Conservation (phyloP, 2,797 vertebrate species). For the Allenopithecus nigroviridis region DNA sequence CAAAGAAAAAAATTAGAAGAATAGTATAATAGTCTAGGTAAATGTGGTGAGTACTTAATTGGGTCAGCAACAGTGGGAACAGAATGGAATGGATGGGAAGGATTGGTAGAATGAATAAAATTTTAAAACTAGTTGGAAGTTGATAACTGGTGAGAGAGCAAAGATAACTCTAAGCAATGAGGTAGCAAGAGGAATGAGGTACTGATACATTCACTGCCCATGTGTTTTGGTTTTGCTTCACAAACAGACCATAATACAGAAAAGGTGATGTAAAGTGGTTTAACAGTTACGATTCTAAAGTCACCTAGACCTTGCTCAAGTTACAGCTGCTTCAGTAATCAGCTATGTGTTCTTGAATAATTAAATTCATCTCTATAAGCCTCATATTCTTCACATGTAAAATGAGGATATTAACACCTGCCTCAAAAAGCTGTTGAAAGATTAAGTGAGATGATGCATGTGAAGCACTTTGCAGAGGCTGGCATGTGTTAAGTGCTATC, state of each 20-base stretch:
- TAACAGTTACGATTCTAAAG: background rate
- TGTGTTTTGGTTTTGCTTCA: background rate
- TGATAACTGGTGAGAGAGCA: background rate
- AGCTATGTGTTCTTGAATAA: background rate
- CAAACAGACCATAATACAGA: background rate
- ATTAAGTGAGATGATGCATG: background rate
- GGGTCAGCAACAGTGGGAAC: background rate
- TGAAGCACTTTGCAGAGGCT: background rate
- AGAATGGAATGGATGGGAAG: background rate
- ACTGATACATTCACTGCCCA: background rate
- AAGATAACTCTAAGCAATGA: background rate
- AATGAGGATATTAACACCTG: background rate
- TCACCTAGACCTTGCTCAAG: background rate
- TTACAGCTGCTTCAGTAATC: background rate
- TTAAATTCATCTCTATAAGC: background rate
- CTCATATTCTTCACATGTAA: constrained; percentile 28
- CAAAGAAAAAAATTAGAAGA: background rate
- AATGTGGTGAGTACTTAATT: background rate
- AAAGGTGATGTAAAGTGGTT: background rate
- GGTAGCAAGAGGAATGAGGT: background rate
- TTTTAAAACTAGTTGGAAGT: background rate
- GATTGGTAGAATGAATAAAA: background rate
- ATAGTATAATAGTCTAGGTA: background rate
- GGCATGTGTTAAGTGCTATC: background rate
- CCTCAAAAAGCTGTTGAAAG: constrained; percentile 24